phyloP scores from a whole-genome alignment of 2,113 vertebrate genomes.

The Lepus timidus region DNA sequence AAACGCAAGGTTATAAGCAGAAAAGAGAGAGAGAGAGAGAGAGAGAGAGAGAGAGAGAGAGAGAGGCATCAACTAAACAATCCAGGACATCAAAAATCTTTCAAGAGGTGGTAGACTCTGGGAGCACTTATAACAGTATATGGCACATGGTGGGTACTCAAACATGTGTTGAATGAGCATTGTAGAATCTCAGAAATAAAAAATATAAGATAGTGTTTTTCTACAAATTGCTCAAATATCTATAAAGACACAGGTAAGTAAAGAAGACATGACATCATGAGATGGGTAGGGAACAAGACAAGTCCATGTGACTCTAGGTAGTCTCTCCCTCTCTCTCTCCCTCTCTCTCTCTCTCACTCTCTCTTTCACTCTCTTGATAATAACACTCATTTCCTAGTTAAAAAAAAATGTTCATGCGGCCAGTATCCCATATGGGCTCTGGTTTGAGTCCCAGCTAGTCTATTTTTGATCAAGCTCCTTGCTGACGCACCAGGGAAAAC shows the following conservation, averaged over 20 bases:
- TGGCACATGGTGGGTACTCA: rapidly evolving
- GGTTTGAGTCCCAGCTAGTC: too few relatives aligned
- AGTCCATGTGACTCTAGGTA: background rate
- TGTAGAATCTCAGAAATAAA: conserved; percentile 22
- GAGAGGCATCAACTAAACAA: background rate
- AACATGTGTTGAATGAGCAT: background rate
- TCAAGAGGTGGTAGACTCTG: background rate
- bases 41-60: background rate
- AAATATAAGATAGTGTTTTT: background rate
- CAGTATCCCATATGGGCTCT: too few relatives aligned
- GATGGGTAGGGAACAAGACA: rapidly evolving
- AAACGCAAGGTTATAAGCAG: background rate
- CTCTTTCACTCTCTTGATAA: too few relatives aligned
- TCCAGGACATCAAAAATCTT: background rate
- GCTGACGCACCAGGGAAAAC: too few relatives aligned
- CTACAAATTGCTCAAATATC: background rate
- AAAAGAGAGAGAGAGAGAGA: background rate
- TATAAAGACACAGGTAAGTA: background rate
- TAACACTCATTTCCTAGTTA: background rate
- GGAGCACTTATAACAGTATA: background rate
- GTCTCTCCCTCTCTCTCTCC: too few relatives aligned
- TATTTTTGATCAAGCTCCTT: too few relatives aligned
- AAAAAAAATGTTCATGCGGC: too few relatives aligned
- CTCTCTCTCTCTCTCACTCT: too few relatives aligned
- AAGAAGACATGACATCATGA: background rate